These are phyloP conservation scores for Phaenicophaeus curvirostris DNA, from an alignment of 2,797 vertebrate species.

Conservation along the genomic window DNA sequence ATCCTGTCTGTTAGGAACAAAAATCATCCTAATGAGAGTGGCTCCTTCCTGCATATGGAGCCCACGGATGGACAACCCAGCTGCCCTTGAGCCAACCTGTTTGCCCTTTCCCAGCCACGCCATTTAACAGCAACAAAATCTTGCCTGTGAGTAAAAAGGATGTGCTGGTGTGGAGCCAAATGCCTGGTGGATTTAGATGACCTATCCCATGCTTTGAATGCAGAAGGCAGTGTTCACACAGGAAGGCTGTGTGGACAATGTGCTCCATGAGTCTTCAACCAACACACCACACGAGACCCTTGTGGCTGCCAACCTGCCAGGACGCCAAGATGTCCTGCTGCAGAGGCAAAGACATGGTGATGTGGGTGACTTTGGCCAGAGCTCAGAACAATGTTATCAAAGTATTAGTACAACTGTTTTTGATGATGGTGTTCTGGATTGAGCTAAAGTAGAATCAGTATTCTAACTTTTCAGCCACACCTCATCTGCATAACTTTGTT, in stretches of 20 bases:
- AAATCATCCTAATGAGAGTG: background rate
- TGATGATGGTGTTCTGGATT: no score
- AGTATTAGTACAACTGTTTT: background rate
- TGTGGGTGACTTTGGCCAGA: background rate
- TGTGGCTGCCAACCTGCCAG: no score
- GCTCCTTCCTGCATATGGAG: background rate
- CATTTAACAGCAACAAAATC: background rate
- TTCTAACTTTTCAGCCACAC: no score
- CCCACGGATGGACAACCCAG: background rate
- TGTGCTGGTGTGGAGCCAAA: background rate
- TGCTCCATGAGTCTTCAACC: background rate
- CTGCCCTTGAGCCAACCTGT: background rate
- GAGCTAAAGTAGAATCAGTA: no score
- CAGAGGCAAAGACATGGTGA: no score
- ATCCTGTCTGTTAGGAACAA: background rate
- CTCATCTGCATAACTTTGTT: no score
- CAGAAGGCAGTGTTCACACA: background rate
- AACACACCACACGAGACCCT: no score
- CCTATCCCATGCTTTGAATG: background rate
- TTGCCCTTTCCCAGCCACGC: background rate
- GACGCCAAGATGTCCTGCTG: no score
- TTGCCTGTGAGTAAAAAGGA: background rate
- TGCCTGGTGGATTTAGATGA: background rate
- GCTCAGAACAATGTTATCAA: background rate
- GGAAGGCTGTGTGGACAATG: background rate